Conservation (phyloP, 2,888 invertebrate genomes). For the Deladenus siricidicola region DNA sequence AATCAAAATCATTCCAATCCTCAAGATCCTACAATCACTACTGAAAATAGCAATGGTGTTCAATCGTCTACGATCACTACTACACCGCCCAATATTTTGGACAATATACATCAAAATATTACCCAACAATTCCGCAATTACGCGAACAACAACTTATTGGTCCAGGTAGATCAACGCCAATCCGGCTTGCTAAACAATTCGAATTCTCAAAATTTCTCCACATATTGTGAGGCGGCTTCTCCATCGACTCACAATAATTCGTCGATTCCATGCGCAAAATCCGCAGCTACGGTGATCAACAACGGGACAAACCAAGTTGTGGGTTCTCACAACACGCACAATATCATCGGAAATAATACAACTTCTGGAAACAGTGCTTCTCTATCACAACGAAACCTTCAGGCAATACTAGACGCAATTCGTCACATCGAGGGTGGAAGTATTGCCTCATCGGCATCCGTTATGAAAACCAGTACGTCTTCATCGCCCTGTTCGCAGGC, state of each 20-base stretch:
- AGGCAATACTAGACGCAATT: slow-evolving; percentile 96
- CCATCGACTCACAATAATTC: neutral
- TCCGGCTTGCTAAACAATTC: neutral
- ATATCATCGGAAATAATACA: no score
- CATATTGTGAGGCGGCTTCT: neutral
- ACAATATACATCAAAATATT: no score
- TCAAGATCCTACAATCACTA: neutral
- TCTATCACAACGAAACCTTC: slow-evolving; percentile 59
- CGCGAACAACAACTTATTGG: neutral
- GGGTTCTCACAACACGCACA: no score
- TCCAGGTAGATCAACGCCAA: neutral
- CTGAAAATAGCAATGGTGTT: neutral
- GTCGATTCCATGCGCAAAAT: neutral
- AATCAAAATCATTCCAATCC: neutral
- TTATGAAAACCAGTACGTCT: neutral
- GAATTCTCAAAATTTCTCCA: neutral
- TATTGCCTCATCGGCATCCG: neutral
- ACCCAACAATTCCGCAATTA: neutral
- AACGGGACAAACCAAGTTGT: no score
- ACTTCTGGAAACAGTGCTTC: neutral
- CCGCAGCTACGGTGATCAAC: no score
- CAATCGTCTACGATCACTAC: no score
- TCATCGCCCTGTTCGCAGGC: neutral
- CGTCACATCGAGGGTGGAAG: slow-evolving; percentile 77
- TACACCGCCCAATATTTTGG: no score